These are phyloP conservation scores for Microplitis manilae DNA, from an alignment of 2,888 invertebrate species.

Conservation along the genomic window DNA sequence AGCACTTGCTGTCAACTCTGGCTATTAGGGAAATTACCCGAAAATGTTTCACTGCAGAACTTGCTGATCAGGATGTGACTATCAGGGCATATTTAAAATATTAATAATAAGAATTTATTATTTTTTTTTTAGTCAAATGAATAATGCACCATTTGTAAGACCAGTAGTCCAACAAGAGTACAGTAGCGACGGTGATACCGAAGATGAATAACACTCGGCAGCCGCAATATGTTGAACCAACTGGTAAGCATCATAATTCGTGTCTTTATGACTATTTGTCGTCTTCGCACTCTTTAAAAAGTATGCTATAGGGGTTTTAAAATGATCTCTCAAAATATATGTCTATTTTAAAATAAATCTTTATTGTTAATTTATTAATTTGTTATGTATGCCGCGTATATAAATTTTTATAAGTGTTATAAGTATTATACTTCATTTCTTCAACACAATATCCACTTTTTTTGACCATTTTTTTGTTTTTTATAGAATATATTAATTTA, in stretches of 20 bases:
- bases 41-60: too few species aligned
- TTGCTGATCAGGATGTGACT: too few species aligned
- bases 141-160: constrained; percentile 74
- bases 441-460: not conserved
- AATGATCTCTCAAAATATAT: not conserved
- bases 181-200: constrained; percentile 93
- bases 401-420: constrained; percentile 8
- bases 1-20: too few species aligned
- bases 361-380: not conserved
- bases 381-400: not conserved
- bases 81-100: not conserved
- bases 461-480: not conserved
- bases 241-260: constrained; percentile 23
- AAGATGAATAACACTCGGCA: constrained; percentile 83
- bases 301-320: not conserved
- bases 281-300: constrained; percentile 20
- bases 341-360: not conserved
- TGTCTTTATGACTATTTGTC: not conserved
- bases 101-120: constrained; percentile 9
- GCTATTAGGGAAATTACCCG: too few species aligned
- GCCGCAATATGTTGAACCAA: constrained; percentile 42
- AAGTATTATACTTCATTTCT: constrained; percentile 6
- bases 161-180: constrained; percentile 79
- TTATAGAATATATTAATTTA: not conserved
- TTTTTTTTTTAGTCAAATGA: constrained; percentile 70